phyloP scores from a whole-genome alignment of 2,797 vertebrate genomes.

The Coracias cyanogaster region DNA sequence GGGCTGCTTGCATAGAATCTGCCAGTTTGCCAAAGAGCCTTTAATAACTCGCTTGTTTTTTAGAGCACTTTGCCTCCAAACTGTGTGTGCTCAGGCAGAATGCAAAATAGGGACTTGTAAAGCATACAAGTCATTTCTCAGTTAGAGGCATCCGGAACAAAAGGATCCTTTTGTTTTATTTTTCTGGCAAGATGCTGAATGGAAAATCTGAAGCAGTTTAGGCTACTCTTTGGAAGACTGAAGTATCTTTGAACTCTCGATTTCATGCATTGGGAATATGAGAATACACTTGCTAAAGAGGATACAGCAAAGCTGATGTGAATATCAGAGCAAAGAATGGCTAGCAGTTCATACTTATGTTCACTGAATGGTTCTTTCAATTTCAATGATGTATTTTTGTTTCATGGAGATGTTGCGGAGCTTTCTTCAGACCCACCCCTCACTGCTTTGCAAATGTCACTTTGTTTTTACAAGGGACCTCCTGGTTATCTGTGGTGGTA shows the following conservation, averaged over 20 bases:
- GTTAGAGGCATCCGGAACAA: not conserved
- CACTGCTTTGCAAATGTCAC: not conserved
- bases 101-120: not conserved
- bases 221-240: not conserved
- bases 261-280: not conserved
- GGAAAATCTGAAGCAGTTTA: not conserved
- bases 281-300: not conserved
- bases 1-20: not conserved
- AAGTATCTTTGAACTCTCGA: not conserved
- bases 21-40: not conserved
- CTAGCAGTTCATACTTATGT: not conserved
- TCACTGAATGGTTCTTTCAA: not conserved
- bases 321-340: not conserved
- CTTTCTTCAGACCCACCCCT: not conserved
- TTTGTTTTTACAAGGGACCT: not conserved
- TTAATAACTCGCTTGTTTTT: not conserved
- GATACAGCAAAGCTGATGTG: not conserved
- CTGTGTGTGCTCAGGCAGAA: not conserved
- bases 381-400: not conserved
- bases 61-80: not conserved
- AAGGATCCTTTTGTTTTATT: not conserved
- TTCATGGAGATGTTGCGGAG: not conserved
- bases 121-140: not conserved
- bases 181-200: not conserved
- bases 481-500: not conserved